phyloP scores from a whole-genome alignment of 2,888 invertebrate genomes.

The Drepana falcataria region DNA sequence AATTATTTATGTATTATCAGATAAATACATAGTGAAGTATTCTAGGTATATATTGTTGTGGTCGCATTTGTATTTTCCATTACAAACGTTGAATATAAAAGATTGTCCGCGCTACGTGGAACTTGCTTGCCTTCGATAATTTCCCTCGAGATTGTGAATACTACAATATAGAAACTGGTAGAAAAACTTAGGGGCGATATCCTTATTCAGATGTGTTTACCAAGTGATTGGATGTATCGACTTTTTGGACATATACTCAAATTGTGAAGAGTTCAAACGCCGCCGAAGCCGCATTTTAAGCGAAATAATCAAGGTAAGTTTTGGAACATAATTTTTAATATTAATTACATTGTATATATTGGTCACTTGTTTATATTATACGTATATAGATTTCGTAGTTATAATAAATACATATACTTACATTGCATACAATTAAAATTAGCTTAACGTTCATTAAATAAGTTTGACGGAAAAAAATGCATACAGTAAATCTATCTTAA shows the following conservation, averaged over 20 bases:
- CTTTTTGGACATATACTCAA: conserved; percentile 1
- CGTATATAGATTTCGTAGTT: too few relatives aligned
- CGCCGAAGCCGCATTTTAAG: too few relatives aligned
- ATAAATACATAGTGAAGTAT: conserved; percentile 44
- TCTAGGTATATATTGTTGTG: conserved; percentile 38
- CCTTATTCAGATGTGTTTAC: conserved; percentile 47
- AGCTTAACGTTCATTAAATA: too few relatives aligned
- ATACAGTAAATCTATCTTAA: too few relatives aligned
- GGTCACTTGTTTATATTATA: too few relatives aligned
- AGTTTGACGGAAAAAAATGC: too few relatives aligned
- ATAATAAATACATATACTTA: too few relatives aligned
- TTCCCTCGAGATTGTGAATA: conserved; percentile 72
- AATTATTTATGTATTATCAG: conserved; percentile 51
- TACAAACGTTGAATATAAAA: conserved; percentile 38
- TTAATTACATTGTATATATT: too few relatives aligned
- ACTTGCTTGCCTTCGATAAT: conserved; percentile 50
- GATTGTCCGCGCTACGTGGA: conserved; percentile 44
- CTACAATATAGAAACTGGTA: conserved; percentile 55
- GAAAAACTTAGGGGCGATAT: conserved; percentile 47
- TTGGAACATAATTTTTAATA: neutral
- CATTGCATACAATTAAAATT: too few relatives aligned
- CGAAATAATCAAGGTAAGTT: neutral
- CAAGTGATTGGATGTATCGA: conserved; percentile 4
- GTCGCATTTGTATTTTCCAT: conserved; percentile 39
- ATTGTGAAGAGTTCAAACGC: neutral